Evolutionary conservation across 2,113 vertebrate species (phyloP), one percentile per base, ranked within the genome.

Genomic region (Catharus fuscescens): DNA sequence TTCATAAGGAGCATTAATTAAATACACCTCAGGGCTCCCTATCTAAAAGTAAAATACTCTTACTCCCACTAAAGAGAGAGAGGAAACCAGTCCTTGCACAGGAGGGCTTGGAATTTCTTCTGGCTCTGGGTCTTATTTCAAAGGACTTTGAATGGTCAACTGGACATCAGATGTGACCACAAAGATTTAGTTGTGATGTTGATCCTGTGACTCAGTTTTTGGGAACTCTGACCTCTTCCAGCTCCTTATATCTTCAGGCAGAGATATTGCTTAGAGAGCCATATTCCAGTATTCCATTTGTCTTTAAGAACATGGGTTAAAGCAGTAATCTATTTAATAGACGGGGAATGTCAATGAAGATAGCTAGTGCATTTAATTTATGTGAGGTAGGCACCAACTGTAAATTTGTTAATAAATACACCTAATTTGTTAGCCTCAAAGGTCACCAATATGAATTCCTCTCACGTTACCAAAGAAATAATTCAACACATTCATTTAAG

Each of bases 1-100:
- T 80, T 93, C 52, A 84, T 92, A 95, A 95, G 90, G 40, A 96
- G 73, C 36, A 45, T 92, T 95, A 95, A 96, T 95, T 94, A 96
- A 93, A 93, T 90, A 86, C 26, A 94, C 93, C 95, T 94, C 47
- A 82, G 90, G 94, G 90, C 64, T 92, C 71, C 48, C 86, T 60
- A 3, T 40, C 44, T 52, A 86, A 78, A 67, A 78, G 38, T 66
- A 92, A 95, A 96, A 74, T 81, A 45, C 13, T 88, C 54, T 24
- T 59, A 62, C 18, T 83, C 42, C 69, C 60, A 86, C 64, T 80
- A 66, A 52, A 88, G 52, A 53, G 14, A 70, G 45, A 84, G 31
- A 80, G 40, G 72, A 96, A 92, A 60, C 17, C 21, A 67, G 40
- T 48, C 25, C 19, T 45, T 59, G 48, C 44, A 48, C 5, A 26